phyloP scores from a whole-genome alignment of 2,113 vertebrate genomes.

The Taxidea taxus region DNA sequence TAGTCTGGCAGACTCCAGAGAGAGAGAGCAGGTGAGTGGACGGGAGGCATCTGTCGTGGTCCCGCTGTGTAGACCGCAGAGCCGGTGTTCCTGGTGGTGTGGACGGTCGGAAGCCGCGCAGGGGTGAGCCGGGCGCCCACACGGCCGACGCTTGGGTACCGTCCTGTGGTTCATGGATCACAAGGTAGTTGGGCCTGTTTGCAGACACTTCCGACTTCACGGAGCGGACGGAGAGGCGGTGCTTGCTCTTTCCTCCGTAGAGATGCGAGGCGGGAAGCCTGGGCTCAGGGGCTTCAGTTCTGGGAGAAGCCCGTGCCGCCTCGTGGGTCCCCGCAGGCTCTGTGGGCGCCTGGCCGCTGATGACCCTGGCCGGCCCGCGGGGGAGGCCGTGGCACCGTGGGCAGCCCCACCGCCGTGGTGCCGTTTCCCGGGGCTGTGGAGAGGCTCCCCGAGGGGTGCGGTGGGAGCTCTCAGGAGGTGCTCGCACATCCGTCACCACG shows the following conservation, averaged over 20 bases:
- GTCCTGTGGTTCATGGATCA: accelerated
- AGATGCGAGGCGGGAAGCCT: neutral
- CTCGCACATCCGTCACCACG: accelerated
- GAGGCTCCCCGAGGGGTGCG: too few relatives aligned
- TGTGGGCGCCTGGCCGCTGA: accelerated
- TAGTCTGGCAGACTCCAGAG: neutral
- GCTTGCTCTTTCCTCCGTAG: neutral
- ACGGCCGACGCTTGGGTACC: too few relatives aligned
- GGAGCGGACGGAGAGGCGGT: accelerated
- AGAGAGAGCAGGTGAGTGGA: neutral
- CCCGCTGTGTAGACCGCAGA: neutral
- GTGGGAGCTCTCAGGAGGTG: neutral
- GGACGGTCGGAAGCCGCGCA: accelerated
- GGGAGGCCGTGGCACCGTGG: neutral
- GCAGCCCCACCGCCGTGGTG: neutral
- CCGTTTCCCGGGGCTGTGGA: accelerated
- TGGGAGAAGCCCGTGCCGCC: neutral
- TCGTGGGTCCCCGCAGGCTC: neutral
- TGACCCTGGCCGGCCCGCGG: neutral
- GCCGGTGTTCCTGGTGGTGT: accelerated
- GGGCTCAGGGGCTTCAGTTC: too few relatives aligned
- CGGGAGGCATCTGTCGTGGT: neutral
- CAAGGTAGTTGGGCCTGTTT: neutral
- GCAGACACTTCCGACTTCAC: neutral
- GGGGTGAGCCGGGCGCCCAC: neutral